These are phyloP conservation scores for Cantharis rufa DNA, from an alignment of 2,888 invertebrate genomes.

Conservation along the genomic window DNA sequence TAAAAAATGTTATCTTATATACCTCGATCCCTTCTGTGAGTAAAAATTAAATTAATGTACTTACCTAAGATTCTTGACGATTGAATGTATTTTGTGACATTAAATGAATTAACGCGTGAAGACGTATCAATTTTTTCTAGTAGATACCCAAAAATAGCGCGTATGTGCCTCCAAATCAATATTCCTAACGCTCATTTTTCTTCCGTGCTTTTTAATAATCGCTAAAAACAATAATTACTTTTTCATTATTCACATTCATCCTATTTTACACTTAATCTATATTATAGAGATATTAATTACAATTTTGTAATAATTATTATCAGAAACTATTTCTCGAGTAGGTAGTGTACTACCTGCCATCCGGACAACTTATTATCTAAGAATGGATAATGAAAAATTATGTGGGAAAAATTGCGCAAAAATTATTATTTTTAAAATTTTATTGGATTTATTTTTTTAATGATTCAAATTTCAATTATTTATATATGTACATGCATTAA, in stretches of 20 bases:
- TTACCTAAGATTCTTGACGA: background rate
- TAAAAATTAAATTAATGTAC: slow-evolving; percentile 33
- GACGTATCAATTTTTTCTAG: background rate
- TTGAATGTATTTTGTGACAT: background rate
- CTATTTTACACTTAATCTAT: too few species aligned
- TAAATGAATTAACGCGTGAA: background rate
- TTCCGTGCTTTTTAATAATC: background rate
- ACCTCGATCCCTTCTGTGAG: slow-evolving; percentile 49
- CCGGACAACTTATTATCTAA: too few species aligned
- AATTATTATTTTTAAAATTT: background rate
- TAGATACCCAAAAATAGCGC: background rate
- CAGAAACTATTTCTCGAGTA: background rate
- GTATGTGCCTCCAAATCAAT: background rate
- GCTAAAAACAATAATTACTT: too few species aligned
- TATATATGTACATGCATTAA: too few species aligned
- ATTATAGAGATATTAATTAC: too few species aligned
- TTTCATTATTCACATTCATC: too few species aligned
- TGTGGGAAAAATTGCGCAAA: background rate
- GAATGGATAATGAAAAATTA: too few species aligned
- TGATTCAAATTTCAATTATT: background rate
- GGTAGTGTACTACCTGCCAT: too few species aligned
- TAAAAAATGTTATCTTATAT: slow-evolving; percentile 49
- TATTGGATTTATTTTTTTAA: background rate
- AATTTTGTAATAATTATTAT: background rate
- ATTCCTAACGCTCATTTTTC: background rate